phyloP scores from a whole-genome alignment of 1,140 invertebrate species.

The Episyrphus balteatus region DNA sequence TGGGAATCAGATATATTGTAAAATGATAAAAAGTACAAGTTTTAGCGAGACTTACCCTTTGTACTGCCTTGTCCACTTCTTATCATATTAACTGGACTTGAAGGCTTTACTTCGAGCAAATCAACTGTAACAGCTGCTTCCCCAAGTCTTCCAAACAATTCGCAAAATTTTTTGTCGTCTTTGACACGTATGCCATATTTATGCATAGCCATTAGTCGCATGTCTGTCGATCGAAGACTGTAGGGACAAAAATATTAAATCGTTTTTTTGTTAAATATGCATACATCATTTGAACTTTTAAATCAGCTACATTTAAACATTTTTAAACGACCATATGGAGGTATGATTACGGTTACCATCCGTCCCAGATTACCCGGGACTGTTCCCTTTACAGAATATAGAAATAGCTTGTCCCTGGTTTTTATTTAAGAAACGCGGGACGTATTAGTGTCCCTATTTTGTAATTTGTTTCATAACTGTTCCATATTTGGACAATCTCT shows the following conservation, averaged over 20 bases:
- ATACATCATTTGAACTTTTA: constrained; percentile 1
- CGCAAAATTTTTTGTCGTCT: constrained; percentile 36
- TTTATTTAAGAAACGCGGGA: too few species aligned
- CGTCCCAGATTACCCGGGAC: too few species aligned
- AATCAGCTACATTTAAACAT: constrained; percentile 2
- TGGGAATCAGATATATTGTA: too few species aligned
- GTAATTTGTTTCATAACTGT: too few species aligned
- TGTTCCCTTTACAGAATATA: too few species aligned
- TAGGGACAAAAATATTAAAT: constrained; percentile 12
- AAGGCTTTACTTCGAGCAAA: constrained; percentile 48
- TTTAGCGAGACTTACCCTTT: constrained; percentile 31
- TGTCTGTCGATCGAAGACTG: constrained; percentile 44
- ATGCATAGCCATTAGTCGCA: constrained; percentile 48
- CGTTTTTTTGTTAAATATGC: too few species aligned
- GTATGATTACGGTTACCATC: too few species aligned
- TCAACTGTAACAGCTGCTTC: constrained; percentile 51
- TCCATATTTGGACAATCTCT: too few species aligned
- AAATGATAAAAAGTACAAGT: too few species aligned
- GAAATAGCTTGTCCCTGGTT: too few species aligned
- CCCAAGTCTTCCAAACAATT: constrained; percentile 42
- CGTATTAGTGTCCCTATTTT: too few species aligned
- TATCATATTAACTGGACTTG: constrained; percentile 16
- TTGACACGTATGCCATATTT: constrained; percentile 44
- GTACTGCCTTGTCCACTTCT: constrained; percentile 31
- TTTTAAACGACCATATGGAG: too few species aligned